Conservation (phyloP, 2,113 vertebrate genomes). For the Nyctibius bracteatus region DNA sequence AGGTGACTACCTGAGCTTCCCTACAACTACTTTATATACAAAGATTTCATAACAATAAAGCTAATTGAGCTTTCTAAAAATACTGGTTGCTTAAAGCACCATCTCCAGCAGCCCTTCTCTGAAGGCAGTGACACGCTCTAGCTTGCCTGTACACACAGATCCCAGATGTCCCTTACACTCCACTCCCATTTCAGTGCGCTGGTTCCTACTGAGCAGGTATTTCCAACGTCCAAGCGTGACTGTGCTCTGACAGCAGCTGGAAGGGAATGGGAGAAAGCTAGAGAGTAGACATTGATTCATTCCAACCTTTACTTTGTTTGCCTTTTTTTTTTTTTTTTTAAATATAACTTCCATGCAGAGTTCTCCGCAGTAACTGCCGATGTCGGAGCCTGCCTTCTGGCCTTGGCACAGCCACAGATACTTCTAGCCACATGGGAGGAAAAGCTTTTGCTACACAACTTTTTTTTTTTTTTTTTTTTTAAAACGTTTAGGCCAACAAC, state of each 20-base stretch:
- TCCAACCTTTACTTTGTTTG: slow-evolving; percentile 71
- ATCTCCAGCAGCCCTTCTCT: background rate
- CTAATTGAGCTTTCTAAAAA: background rate
- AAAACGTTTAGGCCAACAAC: slow-evolving; percentile 30
- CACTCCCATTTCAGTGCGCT: background rate
- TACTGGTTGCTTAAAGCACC: background rate
- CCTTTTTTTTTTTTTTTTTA: background rate
- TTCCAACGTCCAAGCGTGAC: background rate
- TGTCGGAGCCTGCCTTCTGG: background rate
- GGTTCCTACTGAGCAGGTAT: background rate
- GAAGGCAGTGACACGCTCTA: background rate
- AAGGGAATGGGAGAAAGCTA: slow-evolving; percentile 12
- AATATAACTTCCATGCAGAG: slow-evolving; percentile 60
- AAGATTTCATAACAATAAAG: background rate
- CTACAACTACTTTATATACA: background rate
- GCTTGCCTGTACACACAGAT: background rate
- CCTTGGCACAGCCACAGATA: slow-evolving; percentile 22
- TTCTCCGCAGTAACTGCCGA: slow-evolving; percentile 23
- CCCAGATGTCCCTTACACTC: background rate
- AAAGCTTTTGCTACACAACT: slow-evolving; percentile 54
- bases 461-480: background rate
- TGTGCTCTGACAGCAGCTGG: background rate
- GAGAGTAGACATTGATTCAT: slow-evolving; percentile 19
- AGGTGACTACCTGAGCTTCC: background rate
- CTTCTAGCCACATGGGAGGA: slow-evolving; percentile 30